These are phyloP conservation scores for Ectemnius lituratus DNA, from an alignment of 2,888 invertebrate genomes.

Conservation along the genomic window DNA sequence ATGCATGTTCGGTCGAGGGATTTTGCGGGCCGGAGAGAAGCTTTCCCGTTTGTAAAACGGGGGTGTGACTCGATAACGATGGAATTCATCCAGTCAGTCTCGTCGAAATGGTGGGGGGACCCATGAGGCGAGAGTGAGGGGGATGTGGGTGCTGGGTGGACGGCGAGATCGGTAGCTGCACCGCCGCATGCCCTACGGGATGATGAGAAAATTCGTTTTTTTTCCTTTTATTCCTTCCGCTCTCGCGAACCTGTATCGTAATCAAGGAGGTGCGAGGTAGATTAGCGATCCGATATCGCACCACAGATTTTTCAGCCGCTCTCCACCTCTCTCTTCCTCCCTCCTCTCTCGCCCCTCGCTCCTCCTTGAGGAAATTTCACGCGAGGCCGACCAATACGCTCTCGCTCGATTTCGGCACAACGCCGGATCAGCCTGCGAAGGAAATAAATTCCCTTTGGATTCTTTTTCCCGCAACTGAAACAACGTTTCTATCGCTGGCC, in stretches of 20 bases:
- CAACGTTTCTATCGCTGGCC: too few relatives aligned
- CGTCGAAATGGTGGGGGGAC: slow-evolving; percentile 31
- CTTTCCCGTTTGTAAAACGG: slow-evolving; percentile 65
- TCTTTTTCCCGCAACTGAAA: neutral
- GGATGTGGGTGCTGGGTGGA: slow-evolving; percentile 9
- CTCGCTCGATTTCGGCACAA: slow-evolving; percentile 44
- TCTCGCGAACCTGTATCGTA: slow-evolving; percentile 60
- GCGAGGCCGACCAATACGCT: slow-evolving; percentile 43
- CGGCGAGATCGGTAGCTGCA: slow-evolving; percentile 15
- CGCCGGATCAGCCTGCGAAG: slow-evolving; percentile 16
- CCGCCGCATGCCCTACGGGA: slow-evolving; percentile 31
- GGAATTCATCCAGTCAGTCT: slow-evolving; percentile 62
- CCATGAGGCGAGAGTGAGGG: slow-evolving; percentile 17
- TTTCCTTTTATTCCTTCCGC: slow-evolving; percentile 53
- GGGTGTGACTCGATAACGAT: slow-evolving; percentile 70
- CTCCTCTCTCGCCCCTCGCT: slow-evolving; percentile 6
- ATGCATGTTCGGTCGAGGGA: slow-evolving; percentile 67
- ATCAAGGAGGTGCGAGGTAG: slow-evolving; percentile 61
- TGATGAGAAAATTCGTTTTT: slow-evolving; percentile 59
- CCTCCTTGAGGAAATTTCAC: slow-evolving; percentile 52
- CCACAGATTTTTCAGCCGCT: slow-evolving; percentile 45
- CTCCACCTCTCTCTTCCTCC: too few relatives aligned
- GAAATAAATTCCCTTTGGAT: slow-evolving; percentile 9
- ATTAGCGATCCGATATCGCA: slow-evolving; percentile 63
- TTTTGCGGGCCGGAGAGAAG: slow-evolving; percentile 62